These are phyloP conservation scores for Pristionchus japonicus DNA, from an alignment of 2,888 invertebrate species.

Conservation along the genomic window DNA sequence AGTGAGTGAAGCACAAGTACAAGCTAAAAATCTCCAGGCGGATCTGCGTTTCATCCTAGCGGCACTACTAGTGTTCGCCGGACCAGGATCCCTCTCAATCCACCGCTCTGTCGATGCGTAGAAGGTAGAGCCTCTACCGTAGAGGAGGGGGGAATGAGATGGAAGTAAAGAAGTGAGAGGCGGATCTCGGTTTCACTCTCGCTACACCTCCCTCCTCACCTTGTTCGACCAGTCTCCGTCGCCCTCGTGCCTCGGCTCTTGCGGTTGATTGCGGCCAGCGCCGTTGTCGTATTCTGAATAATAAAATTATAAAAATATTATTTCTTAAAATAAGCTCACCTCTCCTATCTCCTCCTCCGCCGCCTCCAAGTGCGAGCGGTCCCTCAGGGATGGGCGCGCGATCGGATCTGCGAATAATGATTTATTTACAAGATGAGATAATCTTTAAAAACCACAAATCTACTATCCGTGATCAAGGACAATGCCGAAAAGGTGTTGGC, in stretches of 20 bases:
- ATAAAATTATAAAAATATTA: neutral
- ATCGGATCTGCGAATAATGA: conserved; percentile 3
- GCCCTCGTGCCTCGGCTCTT: neutral
- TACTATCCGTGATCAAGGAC: no score
- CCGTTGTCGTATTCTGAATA: neutral
- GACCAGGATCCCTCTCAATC: no score
- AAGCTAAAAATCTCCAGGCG: neutral
- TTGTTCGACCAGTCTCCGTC: conserved; percentile 7
- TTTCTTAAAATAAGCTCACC: neutral
- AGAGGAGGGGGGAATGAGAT: no score
- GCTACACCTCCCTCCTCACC: neutral
- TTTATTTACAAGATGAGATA: no score
- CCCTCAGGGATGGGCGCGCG: conserved; percentile 42
- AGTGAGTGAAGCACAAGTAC: neutral
- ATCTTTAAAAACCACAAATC: no score
- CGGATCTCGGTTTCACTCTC: neutral
- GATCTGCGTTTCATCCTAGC: no score
- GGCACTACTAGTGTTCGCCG: no score
- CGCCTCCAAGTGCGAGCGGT: conserved; percentile 22
- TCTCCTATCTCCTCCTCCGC: neutral
- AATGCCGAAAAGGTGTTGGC: no score
- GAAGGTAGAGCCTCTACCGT: no score
- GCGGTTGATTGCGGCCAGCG: neutral
- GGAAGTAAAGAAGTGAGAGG: no score
- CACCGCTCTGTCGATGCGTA: no score